phyloP scores from a whole-genome alignment of 2,888 invertebrate species.

The Aspidiotus destructor region DNA sequence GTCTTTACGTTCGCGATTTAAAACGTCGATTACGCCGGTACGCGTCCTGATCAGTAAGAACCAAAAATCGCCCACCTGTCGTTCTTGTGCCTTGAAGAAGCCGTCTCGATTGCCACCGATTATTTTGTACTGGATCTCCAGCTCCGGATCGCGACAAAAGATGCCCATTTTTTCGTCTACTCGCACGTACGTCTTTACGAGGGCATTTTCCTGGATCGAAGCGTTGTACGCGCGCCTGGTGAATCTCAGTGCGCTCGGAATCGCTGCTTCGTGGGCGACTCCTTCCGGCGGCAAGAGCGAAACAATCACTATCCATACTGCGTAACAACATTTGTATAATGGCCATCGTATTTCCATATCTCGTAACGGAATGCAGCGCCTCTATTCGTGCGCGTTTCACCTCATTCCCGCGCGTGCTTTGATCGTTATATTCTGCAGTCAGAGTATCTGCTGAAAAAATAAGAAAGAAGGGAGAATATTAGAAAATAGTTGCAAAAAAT shows the following conservation, averaged over 20 bases:
- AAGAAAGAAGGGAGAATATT: not conserved
- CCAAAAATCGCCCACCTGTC: conserved; percentile 85
- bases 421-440: not conserved
- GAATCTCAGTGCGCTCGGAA: conserved; percentile 47
- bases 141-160: conserved; percentile 42
- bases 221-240: conserved; percentile 69
- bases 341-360: conserved; percentile 32
- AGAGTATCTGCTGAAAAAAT: not conserved
- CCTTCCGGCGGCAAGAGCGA: not conserved
- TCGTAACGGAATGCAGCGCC: not conserved
- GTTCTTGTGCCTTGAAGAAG: conserved; percentile 86
- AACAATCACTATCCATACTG: conserved; percentile 12
- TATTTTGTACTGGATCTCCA: conserved; percentile 73
- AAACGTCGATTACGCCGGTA: conserved; percentile 73
- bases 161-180: conserved; percentile 74
- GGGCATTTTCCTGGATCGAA: conserved; percentile 83
- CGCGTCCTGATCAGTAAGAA: conserved; percentile 82
- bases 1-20: conserved; percentile 87
- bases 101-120: conserved; percentile 76
- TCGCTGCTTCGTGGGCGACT: not conserved
- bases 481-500: not conserved
- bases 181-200: conserved; percentile 72
- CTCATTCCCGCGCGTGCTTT: conserved; percentile 11
- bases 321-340: conserved; percentile 6
- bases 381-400: conserved; percentile 3